These are phyloP conservation scores for Aleadryas rufinucha DNA, from an alignment of 2,113 vertebrate species.

Conservation along the genomic window DNA sequence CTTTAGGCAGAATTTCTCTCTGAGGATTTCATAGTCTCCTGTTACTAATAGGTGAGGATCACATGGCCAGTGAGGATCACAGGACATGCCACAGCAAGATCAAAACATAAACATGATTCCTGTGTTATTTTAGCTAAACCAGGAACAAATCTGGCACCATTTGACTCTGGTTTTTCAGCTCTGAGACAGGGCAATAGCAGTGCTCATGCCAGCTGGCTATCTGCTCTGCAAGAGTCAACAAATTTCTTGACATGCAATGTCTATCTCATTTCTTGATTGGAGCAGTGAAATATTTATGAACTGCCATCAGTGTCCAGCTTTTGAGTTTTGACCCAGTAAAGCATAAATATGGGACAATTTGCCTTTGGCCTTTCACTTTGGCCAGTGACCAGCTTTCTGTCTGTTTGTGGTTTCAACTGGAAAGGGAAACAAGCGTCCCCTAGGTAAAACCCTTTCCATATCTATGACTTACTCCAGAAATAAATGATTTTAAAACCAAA, in stretches of 20 bases:
- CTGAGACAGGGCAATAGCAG: constrained; percentile 1
- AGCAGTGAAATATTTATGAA: constrained; percentile 35
- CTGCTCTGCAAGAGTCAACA: constrained; percentile 57
- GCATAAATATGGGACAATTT: constrained; percentile 51
- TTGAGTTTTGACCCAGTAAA: constrained; percentile 25
- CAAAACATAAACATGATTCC: constrained; percentile 16
- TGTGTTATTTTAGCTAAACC: constrained; percentile 4
- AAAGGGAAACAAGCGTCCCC: constrained; percentile 57
- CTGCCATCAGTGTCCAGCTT: constrained; percentile 1
- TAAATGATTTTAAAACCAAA: constrained; percentile 66
- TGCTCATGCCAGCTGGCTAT: constrained; percentile 39
- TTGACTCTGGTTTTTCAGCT: constrained; percentile 39
- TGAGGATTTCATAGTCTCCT: not conserved
- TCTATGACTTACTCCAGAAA: constrained; percentile 71
- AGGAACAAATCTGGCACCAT: constrained; percentile 37
- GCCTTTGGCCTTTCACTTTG: constrained; percentile 60
- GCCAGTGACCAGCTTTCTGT: constrained; percentile 69
- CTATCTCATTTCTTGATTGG: constrained; percentile 49
- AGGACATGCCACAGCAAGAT: not conserved
- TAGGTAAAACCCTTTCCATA: constrained; percentile 66
- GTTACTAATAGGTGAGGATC: not conserved
- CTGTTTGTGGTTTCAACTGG: constrained; percentile 68
- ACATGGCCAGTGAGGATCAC: not conserved
- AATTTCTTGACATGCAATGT: constrained; percentile 48
- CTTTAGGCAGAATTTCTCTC: not conserved